Conservation (phyloP, 2,113 vertebrate species). For the Myanophis thanlyinensis region DNA sequence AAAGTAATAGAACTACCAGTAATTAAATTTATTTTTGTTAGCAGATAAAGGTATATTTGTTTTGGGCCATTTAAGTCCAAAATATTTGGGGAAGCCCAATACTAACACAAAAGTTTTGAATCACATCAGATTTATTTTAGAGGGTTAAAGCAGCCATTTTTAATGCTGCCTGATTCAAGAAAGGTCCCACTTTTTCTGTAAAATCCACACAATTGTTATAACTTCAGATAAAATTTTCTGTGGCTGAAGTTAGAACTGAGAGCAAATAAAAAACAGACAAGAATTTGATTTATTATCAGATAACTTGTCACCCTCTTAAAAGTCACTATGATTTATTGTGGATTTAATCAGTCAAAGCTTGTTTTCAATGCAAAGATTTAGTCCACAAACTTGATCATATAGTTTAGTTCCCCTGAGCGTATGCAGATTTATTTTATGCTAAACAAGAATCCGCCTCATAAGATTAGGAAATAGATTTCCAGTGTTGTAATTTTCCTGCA, state of each 20-base stretch:
- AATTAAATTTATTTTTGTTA: background rate
- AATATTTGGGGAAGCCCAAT: background rate
- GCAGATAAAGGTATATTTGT: background rate
- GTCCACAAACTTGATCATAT: background rate
- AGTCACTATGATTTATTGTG: background rate
- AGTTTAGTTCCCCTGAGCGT: background rate
- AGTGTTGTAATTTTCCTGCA: background rate
- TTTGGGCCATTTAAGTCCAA: background rate
- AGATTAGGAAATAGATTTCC: background rate
- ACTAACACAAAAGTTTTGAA: background rate
- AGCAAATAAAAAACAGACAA: background rate
- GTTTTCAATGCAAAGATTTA: background rate
- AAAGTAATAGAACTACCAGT: background rate
- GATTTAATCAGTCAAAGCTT: background rate
- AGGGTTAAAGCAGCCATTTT: background rate
- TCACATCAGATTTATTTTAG: background rate
- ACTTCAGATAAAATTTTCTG: background rate
- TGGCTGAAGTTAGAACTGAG: fast-evolving
- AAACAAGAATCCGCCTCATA: background rate
- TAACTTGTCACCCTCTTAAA: background rate
- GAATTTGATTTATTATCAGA: background rate
- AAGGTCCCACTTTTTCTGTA: background rate
- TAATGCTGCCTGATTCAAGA: background rate
- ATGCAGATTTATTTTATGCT: background rate
- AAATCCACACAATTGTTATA: background rate